Conservation (phyloP, 1,140 invertebrate genomes). For the Brachionus asplanchnoidis region DNA sequence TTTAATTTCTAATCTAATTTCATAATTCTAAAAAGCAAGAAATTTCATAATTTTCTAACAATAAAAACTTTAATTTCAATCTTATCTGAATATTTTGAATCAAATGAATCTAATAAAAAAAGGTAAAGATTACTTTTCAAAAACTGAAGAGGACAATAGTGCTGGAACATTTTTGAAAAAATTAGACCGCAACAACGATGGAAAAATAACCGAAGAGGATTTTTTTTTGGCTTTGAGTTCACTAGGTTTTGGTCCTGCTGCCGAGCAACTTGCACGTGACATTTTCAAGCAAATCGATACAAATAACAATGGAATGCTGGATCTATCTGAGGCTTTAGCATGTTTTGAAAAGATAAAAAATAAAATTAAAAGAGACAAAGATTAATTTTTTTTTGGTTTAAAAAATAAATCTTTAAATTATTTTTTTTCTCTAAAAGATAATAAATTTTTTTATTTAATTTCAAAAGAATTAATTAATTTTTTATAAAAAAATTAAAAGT, state of each 20-base stretch:
- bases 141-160: background rate
- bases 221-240: background rate
- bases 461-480: no score
- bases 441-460: background rate
- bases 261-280: background rate
- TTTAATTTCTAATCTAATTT: background rate
- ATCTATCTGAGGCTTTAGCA: background rate
- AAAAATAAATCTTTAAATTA: no score
- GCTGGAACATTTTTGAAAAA: background rate
- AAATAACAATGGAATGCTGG: constrained; percentile 19
- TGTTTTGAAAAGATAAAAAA: background rate
- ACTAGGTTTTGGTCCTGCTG: background rate
- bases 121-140: background rate
- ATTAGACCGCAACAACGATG: background rate
- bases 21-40: background rate
- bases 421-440: no score
- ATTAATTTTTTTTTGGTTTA: background rate
- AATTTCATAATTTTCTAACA: no score
- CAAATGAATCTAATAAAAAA: background rate
- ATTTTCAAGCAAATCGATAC: background rate
- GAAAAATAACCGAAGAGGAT: constrained; percentile 29
- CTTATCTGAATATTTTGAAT: no score
- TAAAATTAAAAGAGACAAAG: background rate
- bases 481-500: no score
- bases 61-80: no score